Percentiles rank a stretch among this genome's conserved stretches.
Evolutionary conservation across 2,113 vertebrate species (phyloP).

Genomic region (Vidua chalybeata): DNA sequence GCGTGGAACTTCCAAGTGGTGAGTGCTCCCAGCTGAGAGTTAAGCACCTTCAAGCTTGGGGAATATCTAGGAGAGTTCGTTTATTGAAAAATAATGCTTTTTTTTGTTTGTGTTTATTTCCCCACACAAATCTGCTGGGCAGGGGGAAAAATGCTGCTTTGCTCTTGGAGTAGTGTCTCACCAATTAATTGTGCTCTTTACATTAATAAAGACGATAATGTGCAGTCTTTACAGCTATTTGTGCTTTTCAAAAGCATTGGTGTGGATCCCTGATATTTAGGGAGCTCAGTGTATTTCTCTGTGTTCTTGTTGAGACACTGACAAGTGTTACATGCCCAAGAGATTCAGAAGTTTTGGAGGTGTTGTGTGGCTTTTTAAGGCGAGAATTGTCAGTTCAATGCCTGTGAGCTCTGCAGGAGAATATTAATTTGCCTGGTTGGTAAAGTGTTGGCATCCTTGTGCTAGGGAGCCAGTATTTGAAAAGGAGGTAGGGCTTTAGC

Average conservation of each 20-base stretch:
- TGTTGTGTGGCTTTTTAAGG: neutral
- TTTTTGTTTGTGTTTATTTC: neutral
- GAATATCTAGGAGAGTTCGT: neutral
- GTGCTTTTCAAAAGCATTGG: neutral
- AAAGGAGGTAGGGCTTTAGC: neutral
- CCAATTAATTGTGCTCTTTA: neutral
- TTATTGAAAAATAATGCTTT: neutral
- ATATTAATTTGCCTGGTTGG: neutral
- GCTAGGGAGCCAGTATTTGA: neutral
- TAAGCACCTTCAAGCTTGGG: neutral
- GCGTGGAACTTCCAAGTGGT: constrained; percentile 71
- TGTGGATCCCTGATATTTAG: neutral
- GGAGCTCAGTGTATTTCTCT: neutral
- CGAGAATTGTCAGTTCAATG: neutral
- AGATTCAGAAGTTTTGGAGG: neutral
- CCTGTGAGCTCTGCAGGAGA: neutral
- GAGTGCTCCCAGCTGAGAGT: neutral
- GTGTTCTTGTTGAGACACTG: neutral
- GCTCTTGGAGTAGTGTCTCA: neutral
- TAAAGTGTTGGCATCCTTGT: neutral
- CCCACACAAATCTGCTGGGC: neutral
- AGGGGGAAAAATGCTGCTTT: neutral
- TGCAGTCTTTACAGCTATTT: neutral
- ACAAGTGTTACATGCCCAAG: neutral
- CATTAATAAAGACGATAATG: neutral